Evolutionary conservation across 2,888 invertebrate species (phyloP), one percentile per base, ranked within the genome.

Genomic region (Anarsia innoxiella): DNA sequence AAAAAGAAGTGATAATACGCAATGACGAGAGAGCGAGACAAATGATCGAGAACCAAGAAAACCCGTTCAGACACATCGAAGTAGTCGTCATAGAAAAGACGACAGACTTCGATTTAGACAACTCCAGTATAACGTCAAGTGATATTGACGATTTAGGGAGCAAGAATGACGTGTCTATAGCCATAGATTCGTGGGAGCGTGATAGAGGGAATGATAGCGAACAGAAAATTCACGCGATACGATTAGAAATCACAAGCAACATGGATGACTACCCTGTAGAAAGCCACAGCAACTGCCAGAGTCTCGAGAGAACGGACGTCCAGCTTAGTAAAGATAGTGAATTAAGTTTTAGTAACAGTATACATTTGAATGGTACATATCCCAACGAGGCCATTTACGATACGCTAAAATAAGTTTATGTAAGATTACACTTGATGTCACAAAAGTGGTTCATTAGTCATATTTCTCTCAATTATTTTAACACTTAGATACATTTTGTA

Each of bases 311-410:
- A 46, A 64, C 66, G 23, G 75, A 80, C 44, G 65, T 82, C 26
- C 62, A 71, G 52, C 52, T 77, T 52, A 73, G 72, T 65, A 84
- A 84, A 67, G 79, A 83, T 66, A 76, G 59, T 19, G 35, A 35
- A 23, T 56, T 84, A 67, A 82, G 80, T 64, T 84, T 84, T 71
- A 83, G 84, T 51, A 84, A 84, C 69, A 84, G 83, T 57, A 84
- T 84, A 62, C 83, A 84, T 64, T 71, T 84, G 60, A 84, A 84
- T 76, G 84, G 84, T 78, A 82, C 79, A 72, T 84, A 84, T 70
- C 80, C 83, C 69, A 82, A 70, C 75, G 84, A 84, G 69, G 83
- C 83, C 79, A 84, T 84, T 62, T 84, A 84, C 48, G 84, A 84
- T 77, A 84, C 84, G 48, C 75, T 84, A 68, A 83, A 84, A 53